Conservation (phyloP, 2,797 vertebrate species). For the Sebastes vulpes region DNA sequence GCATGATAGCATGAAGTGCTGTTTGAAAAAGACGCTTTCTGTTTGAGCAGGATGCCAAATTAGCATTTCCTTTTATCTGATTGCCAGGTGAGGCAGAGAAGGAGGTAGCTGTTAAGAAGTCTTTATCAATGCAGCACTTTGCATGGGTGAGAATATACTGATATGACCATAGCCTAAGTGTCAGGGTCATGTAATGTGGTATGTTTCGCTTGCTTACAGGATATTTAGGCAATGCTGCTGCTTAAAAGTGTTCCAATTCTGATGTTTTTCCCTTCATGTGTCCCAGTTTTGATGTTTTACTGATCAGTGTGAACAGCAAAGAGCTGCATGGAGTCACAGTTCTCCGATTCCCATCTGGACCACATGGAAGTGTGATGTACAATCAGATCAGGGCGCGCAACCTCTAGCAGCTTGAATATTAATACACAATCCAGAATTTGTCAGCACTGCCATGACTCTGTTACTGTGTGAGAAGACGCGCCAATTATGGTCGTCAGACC, state of each 20-base stretch:
- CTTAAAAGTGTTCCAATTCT: neutral
- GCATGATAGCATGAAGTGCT: conserved; percentile 45
- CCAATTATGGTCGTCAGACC: neutral
- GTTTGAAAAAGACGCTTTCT: conserved; percentile 25
- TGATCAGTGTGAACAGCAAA: conserved; percentile 40
- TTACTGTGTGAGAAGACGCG: neutral
- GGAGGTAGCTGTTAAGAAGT: neutral
- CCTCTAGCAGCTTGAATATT: neutral
- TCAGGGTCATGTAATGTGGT: conserved; percentile 13
- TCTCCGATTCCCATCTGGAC: conserved; percentile 19
- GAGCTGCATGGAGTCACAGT: conserved; percentile 15
- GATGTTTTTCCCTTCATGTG: conserved; percentile 4
- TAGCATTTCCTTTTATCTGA: conserved; percentile 40
- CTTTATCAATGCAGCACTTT: neutral
- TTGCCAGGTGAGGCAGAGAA: conserved; percentile 13
- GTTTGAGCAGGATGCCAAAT: conserved; percentile 32
- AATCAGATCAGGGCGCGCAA: conserved; percentile 2
- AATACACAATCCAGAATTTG: neutral
- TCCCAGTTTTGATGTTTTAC: conserved; percentile 47
- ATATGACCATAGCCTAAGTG: neutral
- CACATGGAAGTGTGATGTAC: neutral
- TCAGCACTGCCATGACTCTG: neutral
- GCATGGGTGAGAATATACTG: neutral
- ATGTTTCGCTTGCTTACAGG: neutral
- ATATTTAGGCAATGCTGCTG: conserved; percentile 17